Conservation (phyloP, 1,140 invertebrate species). For the Orchestia grillus region DNA sequence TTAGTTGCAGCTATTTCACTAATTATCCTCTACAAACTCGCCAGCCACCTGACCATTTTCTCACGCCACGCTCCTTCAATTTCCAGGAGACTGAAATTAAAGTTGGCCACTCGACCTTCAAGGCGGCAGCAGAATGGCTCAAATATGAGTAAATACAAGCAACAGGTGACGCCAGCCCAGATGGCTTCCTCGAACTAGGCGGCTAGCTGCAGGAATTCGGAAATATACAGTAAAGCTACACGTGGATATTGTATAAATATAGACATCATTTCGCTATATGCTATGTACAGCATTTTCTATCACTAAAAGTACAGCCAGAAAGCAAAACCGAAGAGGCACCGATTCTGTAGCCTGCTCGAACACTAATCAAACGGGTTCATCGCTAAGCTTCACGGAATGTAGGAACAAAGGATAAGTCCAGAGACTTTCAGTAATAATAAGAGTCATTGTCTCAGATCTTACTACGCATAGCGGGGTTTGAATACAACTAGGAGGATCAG, state of each 20-base stretch:
- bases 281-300: not conserved
- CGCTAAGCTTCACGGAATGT: not conserved
- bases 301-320: not conserved
- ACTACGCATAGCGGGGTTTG: not conserved
- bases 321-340: not conserved
- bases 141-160: not conserved
- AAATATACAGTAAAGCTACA: not conserved
- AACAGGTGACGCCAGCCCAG: not conserved
- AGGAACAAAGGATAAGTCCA: not conserved
- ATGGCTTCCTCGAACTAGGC: not conserved
- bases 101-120: not conserved
- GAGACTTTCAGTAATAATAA: not conserved
- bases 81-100: not conserved
- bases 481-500: not conserved
- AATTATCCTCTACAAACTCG: not conserved
- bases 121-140: not conserved
- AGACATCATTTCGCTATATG: slow-evolving; percentile 41
- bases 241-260: slow-evolving; percentile 29
- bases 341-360: not conserved
- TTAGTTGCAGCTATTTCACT: not conserved
- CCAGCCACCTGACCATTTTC: not conserved
- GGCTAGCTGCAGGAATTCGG: not conserved
- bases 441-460: not conserved
- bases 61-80: too few relatives aligned
- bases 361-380: not conserved